Conservation (phyloP, 2,888 invertebrate species). For the Epirrhoe alternata region DNA sequence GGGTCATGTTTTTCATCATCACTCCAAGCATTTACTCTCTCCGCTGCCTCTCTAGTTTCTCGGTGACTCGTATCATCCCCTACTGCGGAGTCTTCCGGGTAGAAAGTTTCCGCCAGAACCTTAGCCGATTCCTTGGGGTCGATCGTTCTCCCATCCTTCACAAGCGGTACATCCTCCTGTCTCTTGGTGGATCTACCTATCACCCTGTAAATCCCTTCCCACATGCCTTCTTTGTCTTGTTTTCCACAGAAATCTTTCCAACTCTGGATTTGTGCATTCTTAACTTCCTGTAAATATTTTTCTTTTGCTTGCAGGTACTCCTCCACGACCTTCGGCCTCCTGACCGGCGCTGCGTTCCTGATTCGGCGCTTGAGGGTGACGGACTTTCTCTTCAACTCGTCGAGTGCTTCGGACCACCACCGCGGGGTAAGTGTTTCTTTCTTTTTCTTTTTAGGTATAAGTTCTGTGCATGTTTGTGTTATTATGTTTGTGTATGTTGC, state of each 20-base stretch:
- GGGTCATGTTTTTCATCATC: too few relatives aligned
- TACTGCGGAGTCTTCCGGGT: conserved; percentile 15
- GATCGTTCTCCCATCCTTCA: background rate
- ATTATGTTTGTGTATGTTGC: background rate
- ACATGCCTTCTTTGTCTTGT: conserved; percentile 20
- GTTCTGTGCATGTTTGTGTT: background rate
- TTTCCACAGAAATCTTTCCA: conserved; percentile 37
- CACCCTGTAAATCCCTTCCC: background rate
- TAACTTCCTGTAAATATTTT: background rate
- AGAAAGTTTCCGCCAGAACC: conserved; percentile 20
- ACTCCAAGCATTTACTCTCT: too few relatives aligned
- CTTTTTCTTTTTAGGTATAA: background rate
- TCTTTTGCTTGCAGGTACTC: conserved; percentile 14
- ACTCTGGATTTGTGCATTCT: conserved; percentile 29
- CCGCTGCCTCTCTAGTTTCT: too few relatives aligned
- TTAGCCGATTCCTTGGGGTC: conserved; percentile 5
- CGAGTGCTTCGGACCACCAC: too few relatives aligned
- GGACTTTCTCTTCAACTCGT: too few relatives aligned
- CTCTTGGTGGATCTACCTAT: background rate
- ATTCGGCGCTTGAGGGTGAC: too few relatives aligned
- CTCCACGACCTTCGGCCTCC: background rate
- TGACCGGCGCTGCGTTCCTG: conserved; percentile 1
- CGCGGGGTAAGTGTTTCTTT: background rate
- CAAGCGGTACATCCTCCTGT: conserved; percentile 9
- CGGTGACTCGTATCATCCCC: too few relatives aligned